These are phyloP conservation scores for Cyphomyrus plagiostoma DNA, from an alignment of 2,113 vertebrate genomes.

Conservation along the genomic window DNA sequence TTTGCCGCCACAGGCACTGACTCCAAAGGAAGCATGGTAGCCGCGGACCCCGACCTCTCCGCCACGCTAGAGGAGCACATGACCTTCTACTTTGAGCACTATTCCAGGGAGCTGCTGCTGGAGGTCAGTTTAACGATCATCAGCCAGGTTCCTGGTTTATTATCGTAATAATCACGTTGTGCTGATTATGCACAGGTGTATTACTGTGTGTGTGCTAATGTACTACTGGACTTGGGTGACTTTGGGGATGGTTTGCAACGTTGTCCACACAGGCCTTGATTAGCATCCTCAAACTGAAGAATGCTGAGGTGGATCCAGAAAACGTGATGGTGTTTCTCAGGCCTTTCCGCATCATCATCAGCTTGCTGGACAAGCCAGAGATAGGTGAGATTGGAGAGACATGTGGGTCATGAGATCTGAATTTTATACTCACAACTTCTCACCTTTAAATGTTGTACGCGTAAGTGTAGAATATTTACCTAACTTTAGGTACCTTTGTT, in stretches of 20 bases:
- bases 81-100: conserved; percentile 79
- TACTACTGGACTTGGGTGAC: background rate
- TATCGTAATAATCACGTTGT: background rate
- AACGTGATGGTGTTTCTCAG: conserved; percentile 72
- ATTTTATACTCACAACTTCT: background rate
- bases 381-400: conserved; percentile 66
- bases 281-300: conserved; percentile 78
- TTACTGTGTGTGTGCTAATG: background rate
- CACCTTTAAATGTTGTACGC: background rate
- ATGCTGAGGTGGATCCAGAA: conserved; percentile 60
- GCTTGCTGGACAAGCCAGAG: conserved; percentile 90
- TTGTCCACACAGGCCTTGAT: conserved; percentile 66
- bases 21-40: conserved; percentile 78
- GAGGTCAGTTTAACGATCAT: conserved; percentile 61
- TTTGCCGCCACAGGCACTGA: conserved; percentile 67
- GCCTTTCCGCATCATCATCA: conserved; percentile 87
- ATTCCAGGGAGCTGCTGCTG: conserved; percentile 81
- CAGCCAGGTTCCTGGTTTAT: background rate
- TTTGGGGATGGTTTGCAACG: background rate
- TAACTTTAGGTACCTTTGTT: background rate
- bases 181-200: background rate
- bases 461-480: background rate
- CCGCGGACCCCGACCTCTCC: conserved; percentile 62
- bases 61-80: conserved; percentile 70
- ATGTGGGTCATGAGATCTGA: background rate